Evolutionary conservation across 2,888 invertebrate species (phyloP), one percentile per base, ranked within the genome.

Genomic region (Celastrina argiolus): DNA sequence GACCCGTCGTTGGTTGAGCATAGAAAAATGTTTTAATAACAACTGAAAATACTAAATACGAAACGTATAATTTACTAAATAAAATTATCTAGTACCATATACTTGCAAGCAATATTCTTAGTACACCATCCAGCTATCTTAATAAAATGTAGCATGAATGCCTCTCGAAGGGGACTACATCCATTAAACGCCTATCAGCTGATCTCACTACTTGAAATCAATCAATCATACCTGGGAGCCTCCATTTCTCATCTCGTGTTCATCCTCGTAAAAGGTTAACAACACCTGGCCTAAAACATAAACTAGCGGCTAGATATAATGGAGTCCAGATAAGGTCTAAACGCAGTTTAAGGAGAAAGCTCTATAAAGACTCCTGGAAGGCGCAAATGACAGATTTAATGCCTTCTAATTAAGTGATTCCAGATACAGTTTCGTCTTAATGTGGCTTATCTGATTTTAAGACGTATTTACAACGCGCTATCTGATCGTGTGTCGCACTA

Each of bases 371-470:
- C 76, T 66, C 73, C 72, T 73, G 81, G 82, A 81, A 80, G 80
- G 81, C 78, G 79, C 77, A 85, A 87, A 85, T 83, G 86, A 87
- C 83, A 84, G 87, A 88, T 87, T 87, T 87, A 88, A 83, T 83
- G 83, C 81, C 78, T 78, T 81, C 83, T 87, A 88, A 88, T 88
- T 88, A 87, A 88, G 86, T 79, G 82, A 87, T 87, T 76, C 72
- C 68, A 79, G 83, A 85, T 84, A 82, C 74, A 69, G 75, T 72
- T 74, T 74, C 71, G 73, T 76, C 75, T 79, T 80, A 77, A 80
- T 77, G 78, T 72, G 64, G 69, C 75, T 80, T 84, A 86, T 85
- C 85, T 76, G 85, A 84, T 85, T 83, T 84, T 83, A 79, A 74
- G 77, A 77, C 77, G 80, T 80, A 82, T 83, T 83, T 81, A 82